Evolutionary conservation across 2,113 vertebrate species (phyloP), one percentile per base, ranked within the genome.

Genomic region (Cyrtonyx montezumae): DNA sequence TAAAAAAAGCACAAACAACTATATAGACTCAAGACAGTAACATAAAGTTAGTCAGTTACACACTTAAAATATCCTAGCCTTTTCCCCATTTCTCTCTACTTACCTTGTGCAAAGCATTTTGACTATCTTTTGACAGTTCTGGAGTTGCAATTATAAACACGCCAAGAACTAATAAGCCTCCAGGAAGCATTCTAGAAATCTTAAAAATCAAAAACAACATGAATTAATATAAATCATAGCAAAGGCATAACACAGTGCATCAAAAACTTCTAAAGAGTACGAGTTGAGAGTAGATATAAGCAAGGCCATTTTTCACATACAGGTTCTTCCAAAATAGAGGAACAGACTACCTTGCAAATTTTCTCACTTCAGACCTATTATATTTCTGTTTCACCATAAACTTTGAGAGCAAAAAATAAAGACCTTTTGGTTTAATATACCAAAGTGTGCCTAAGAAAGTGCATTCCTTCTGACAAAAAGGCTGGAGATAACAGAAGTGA

Each of bases 181-280:
- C 99, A 19, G 99, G 99, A 46, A 99, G 97, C 99, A 99, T 99
- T 92, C 98, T 97, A 91, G 99, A 99, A 63, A 99, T 98, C 99
- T 99, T 88, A 15, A 78, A 93, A 93, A 94, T 10, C 81, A 2
- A 89, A 66, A 53, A 2, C 2, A 73, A 37, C 19, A 28, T 4
- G 15, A 49, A 32, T 63, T 51, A 80, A 59, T 1, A 79, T 8
- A 13, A 65, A 40, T 6, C 15, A 1, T 15, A 70, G 30, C 43
- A 65, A 53, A 3, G 13, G 15, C 0, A 3, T 8, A 46, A 34
- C 19, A 43, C 1, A 1, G 86, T n/a, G 9, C 9, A 67, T 13
- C 22, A 37, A 43, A 66, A 55, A 18, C 8, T 20, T 59, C 58
- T 51, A 30, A 15, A 8, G 37, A 18, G 58, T 4, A 8, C 0